Conservation (phyloP, 2,888 invertebrate species). For the Trachelus stipa region DNA sequence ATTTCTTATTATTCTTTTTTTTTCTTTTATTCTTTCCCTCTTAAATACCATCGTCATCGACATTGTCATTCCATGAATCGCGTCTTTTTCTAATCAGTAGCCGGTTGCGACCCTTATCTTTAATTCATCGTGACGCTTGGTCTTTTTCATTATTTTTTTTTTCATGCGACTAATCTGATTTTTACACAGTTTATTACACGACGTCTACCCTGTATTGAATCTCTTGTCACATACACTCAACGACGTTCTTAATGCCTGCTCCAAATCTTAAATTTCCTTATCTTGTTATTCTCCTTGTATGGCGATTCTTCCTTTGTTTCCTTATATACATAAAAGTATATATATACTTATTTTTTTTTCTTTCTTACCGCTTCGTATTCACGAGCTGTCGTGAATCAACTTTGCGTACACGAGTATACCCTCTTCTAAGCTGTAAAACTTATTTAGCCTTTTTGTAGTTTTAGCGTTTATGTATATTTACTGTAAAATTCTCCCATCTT, state of each 20-base stretch:
- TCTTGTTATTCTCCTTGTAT: constrained; percentile 15
- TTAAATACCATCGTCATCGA: constrained; percentile 15
- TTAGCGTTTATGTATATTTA: constrained; percentile 49
- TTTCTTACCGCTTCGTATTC: constrained; percentile 42
- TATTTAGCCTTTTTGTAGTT: constrained; percentile 21
- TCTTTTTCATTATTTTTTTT: too few species aligned
- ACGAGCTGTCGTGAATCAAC: not conserved
- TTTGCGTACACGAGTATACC: constrained; percentile 8
- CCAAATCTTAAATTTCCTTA: not conserved
- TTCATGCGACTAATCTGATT: too few species aligned
- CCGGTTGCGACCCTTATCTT: too few species aligned
- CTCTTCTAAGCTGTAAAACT: constrained; percentile 14
- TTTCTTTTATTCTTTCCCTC: not conserved
- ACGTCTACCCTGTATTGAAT: too few species aligned
- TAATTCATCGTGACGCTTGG: too few species aligned
- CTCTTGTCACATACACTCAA: too few species aligned
- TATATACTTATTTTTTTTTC: constrained; percentile 16
- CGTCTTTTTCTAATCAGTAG: too few species aligned
- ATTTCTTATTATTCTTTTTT: too few species aligned
- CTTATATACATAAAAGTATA: constrained; percentile 18
- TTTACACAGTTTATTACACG: too few species aligned
- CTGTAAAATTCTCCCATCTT: constrained; percentile 49
- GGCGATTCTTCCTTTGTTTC: not conserved
- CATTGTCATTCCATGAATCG: constrained; percentile 20
- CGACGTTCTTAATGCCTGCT: too few species aligned